Base-by-base conservation (phyloP, 2,888 invertebrate genomes). In the Drosophila putrida region DNA sequence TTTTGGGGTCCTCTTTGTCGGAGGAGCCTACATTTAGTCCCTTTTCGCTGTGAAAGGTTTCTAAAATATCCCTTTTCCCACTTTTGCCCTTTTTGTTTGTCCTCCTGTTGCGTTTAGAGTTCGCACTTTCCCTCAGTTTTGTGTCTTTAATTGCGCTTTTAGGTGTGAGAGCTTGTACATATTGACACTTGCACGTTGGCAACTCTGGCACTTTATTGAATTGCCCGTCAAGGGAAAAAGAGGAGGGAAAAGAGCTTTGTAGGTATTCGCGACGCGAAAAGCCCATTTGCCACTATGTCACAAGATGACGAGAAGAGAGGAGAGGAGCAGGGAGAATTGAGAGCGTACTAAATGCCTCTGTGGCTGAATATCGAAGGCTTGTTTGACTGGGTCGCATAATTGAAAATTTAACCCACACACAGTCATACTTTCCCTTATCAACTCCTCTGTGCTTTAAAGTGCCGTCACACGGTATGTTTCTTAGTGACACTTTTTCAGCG, bases 81-180 rank as follows among this genome's bases (percentile, higher is more conserved):
- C 13, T 27, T 13, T 31, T n/a, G n/a, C 8, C 31, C 20, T 4
- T 25, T 13, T 9, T 11, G 25, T 6, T 13, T 11, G 13, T 36
- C 0, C 33, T 15, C 13, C 47, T 35, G 36, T 35, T 33, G 44
- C 47, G 43, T 43, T 43, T 25, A 4, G 41, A 43, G 11, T 25
- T 47, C 50, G 38, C 49, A 62, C 49, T 50, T 58, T 67, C 58
- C 50, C 50, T 57, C 38, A 43, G 59, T 35, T 49, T 73, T 49
- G 72, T 44, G 60, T 39, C 75, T 72, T 75, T 75, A 75, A 76
- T 75, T 67, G 76, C 63, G 76, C 75, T 57, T 47, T 72, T 76
- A 75, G 51, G 57, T 60, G 60, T 47, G 68, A 63, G 25, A 66
- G 67, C 62, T 60, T 64, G 73, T 69, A n/a, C n/a, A n/a, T n/a